Conservation (phyloP, 37 sponge, comb jelly and placozoan genomes). For the Geodia barretti region DNA sequence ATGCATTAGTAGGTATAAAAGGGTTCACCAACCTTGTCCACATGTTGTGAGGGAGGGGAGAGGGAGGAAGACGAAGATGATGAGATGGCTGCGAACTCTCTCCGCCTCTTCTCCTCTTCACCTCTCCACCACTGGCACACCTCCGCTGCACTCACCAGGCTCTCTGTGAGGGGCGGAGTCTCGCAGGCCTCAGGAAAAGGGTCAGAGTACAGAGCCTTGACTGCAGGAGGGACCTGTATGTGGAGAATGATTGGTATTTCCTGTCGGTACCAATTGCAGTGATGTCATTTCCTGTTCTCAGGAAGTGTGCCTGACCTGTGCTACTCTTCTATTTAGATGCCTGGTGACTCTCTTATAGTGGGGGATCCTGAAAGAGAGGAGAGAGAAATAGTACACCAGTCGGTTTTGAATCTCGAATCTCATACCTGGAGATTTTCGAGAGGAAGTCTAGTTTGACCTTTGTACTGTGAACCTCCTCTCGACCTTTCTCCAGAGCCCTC, state of each 20-base stretch:
- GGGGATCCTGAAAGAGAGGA: constrained; percentile 33
- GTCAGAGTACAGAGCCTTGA: constrained; percentile 56
- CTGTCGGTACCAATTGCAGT: neutral
- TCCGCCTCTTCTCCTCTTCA: constrained; percentile 47
- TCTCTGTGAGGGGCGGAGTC: constrained; percentile 27
- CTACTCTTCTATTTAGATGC: constrained; percentile 50
- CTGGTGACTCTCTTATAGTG: constrained; percentile 42
- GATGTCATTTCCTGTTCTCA: neutral
- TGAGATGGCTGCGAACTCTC: neutral
- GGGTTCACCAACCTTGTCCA: neutral
- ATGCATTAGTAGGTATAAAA: too few species aligned
- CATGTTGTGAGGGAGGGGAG: too few species aligned
- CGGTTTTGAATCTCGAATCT: neutral
- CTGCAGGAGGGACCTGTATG: constrained; percentile 51
- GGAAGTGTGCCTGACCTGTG: constrained; percentile 28
- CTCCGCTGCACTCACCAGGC: constrained; percentile 56
- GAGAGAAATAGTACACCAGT: neutral
- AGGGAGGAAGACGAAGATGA: neutral
- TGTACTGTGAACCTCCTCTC: constrained; percentile 44
- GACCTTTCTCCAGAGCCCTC: constrained; percentile 42
- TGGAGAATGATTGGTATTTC: neutral
- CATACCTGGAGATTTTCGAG: constrained; percentile 42
- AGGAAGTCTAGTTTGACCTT: constrained; percentile 71
- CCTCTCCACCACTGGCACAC: constrained; percentile 35
- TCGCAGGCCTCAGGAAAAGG: constrained; percentile 33